Percentiles rank a stretch among this genome's conserved stretches.
phyloP scores from a whole-genome alignment of 1,140 invertebrate species.

The Augochlora pura region DNA sequence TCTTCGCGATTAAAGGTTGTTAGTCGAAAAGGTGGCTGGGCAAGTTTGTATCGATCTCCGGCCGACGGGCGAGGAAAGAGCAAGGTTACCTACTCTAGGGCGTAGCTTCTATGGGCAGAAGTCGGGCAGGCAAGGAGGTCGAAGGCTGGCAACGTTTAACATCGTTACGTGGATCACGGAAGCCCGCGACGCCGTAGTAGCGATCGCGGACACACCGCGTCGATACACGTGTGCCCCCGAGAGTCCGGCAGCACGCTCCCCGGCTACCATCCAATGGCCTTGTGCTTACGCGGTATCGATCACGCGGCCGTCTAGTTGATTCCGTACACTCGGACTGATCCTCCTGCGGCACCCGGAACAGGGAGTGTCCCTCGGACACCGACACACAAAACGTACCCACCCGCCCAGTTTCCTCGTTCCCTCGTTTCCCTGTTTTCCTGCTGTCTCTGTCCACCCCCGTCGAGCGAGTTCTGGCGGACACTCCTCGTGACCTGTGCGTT shows the following conservation, averaged over 20 bases:
- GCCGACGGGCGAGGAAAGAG: no score
- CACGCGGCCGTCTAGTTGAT: conserved; percentile 19
- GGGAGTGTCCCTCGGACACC: neutral
- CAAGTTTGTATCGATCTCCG: neutral
- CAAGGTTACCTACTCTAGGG: no score
- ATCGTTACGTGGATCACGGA: neutral
- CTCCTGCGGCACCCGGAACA: conserved; percentile 3
- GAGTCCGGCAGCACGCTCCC: neutral
- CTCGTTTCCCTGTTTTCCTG: neutral
- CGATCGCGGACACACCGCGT: neutral
- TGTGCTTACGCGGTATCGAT: conserved; percentile 19
- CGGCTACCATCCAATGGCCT: conserved; percentile 3
- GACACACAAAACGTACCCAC: neutral
- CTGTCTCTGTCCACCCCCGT: neutral
- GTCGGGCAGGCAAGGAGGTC: no score
- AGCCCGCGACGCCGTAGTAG: neutral
- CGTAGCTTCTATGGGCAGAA: no score
- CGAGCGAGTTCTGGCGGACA: no score
- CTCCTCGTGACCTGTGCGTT: no score
- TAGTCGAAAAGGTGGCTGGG: no score
- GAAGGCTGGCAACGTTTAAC: no score
- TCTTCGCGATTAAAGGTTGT: no score
- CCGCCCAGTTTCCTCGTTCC: neutral
- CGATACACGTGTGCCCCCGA: no score
- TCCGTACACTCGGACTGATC: conserved; percentile 10